Base-by-base conservation (phyloP, 2,888 invertebrate genomes). In the Phyllotreta striolata region DNA sequence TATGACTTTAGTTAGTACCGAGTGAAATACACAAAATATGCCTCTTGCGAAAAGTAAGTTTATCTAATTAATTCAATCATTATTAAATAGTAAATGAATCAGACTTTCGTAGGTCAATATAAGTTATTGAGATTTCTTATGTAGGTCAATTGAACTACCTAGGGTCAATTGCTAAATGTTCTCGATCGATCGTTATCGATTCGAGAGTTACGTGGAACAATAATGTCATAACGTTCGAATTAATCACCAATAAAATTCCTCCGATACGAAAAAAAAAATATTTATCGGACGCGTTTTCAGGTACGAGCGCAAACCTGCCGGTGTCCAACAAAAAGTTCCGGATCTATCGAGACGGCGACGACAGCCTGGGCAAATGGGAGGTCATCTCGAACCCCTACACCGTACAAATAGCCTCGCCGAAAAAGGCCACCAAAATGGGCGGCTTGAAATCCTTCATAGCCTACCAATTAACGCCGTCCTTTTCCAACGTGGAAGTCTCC, bases 391-490 rank as follows among this genome's bases (percentile, higher is more conserved):
- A 77, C 43, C 87, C 89, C 1, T 97, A 95, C 78, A 87, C 87
- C 5, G 98, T 98, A 64, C 85, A 89, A 57, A 92, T 98, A 37
- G 92, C 95, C 10, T 96, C 96, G 61, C 98, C 98, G 5, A 98
- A 97, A 79, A 98, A 99, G 80, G 97, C 97, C 82, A 91, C 94
- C 0, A 99, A 99, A 84, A 89, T 98, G 78, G 97, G 97, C 80
- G 98, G 97, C 44, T 88, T 98, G 74, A 98, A 98, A 83, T 97
- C 95, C 77, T 99, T 92, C 77, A 98, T 98, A 74, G 96, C 96
- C 51, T 98, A 98, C 83, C 95, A 96, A 77, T 82, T 98, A 67
- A 97, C 96, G 58, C 97, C 97, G 2, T 94, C 96, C 82, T 95
- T 95, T 79, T 96, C 93, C 79, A 93, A 93, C 77, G 92, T 95